Evolutionary conservation across 2,888 invertebrate species (phyloP).

Genomic region (Acanthosepion esculentum): DNA sequence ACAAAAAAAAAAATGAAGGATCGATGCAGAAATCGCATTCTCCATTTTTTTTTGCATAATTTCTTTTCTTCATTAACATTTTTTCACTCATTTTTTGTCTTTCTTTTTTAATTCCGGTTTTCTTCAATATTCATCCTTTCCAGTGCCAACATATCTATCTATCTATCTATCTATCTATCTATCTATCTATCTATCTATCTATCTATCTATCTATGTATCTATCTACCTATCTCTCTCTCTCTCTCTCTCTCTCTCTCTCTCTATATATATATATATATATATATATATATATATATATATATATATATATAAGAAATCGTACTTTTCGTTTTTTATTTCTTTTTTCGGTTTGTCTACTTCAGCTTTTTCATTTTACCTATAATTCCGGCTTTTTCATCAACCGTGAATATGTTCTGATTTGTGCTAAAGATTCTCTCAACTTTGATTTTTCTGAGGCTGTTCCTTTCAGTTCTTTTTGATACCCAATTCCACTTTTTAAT

Average conservation of each 20-base stretch:
- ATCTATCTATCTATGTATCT: too few species aligned
- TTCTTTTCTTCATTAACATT: not conserved
- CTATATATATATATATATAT: too few species aligned
- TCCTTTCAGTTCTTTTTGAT: not conserved
- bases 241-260: too few species aligned
- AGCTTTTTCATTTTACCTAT: not conserved
- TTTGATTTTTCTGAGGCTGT: not conserved
- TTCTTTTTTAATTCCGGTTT: not conserved
- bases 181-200: not conserved
- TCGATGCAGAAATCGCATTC: not conserved
- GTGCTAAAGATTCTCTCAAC: not conserved
- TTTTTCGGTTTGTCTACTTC: not conserved
- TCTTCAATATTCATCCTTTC: not conserved
- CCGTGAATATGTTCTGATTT: not conserved
- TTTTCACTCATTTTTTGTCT: not conserved
- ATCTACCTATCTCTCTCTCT: too few species aligned
- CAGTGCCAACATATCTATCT: not conserved
- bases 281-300: too few species aligned
- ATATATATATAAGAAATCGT: too few species aligned
- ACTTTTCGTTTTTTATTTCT: not conserved
- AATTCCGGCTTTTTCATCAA: constrained; percentile 33
- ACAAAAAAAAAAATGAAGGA: not conserved
- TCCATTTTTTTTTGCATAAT: not conserved
- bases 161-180: not conserved
- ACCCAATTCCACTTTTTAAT: not conserved